phyloP scores from a whole-genome alignment of 2,888 invertebrate genomes.

The Villa cingulata region DNA sequence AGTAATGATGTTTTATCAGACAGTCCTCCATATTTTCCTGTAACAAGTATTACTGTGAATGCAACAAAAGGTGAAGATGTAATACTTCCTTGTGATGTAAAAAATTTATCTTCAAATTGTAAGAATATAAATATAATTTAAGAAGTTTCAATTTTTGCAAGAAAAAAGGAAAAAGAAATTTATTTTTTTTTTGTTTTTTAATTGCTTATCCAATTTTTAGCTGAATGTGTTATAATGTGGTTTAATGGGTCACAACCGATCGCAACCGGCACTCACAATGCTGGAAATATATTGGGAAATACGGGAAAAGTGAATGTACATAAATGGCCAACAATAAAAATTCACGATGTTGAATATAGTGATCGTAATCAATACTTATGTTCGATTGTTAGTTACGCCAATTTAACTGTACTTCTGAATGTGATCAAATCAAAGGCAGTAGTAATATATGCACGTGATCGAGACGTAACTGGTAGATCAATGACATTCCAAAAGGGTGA shows the following conservation, averaged over 20 bases:
- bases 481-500: constrained; percentile 30
- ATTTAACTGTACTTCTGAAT: constrained; percentile 16
- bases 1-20: constrained; percentile 9
- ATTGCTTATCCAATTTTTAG: constrained; percentile 23
- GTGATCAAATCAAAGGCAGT: constrained; percentile 18
- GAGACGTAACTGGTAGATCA: constrained; percentile 27
- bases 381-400: constrained; percentile 22
- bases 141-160: no score
- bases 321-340: constrained; percentile 15
- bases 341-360: constrained; percentile 19
- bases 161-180: no score
- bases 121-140: constrained; percentile 3
- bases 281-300: constrained; percentile 20
- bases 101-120: constrained; percentile 23
- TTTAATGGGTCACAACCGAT: constrained; percentile 22
- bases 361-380: constrained; percentile 28
- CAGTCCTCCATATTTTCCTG: constrained; percentile 24
- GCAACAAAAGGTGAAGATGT: constrained; percentile 24
- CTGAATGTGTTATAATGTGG: constrained; percentile 20
- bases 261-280: constrained; percentile 19
- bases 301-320: constrained; percentile 14
- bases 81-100: constrained; percentile 25
- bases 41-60: constrained; percentile 16
- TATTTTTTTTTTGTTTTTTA: background rate
- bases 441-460: constrained; percentile 26